Evolutionary conservation across 1,140 invertebrate species (phyloP).

Genomic region (Lasioglossum baleicum): DNA sequence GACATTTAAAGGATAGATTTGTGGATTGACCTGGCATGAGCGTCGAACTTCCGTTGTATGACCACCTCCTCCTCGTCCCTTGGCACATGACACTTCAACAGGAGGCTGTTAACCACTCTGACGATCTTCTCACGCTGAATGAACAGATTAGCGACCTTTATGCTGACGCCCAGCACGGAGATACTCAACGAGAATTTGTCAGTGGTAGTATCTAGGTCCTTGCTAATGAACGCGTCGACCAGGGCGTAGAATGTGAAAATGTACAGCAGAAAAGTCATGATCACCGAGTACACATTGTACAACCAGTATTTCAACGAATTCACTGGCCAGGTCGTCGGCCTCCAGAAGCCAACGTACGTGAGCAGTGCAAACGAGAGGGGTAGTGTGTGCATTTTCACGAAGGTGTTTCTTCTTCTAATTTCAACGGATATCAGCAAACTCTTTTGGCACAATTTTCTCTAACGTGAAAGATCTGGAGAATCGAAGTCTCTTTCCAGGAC

Average conservation of each 20-base stretch:
- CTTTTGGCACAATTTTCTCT: no score
- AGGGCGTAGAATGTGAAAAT: constrained; percentile 30
- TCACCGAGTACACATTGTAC: constrained; percentile 42
- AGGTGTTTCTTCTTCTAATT: neutral
- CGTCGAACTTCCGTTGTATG: constrained; percentile 42
- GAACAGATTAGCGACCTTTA: constrained; percentile 47
- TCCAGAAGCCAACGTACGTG: constrained; percentile 50
- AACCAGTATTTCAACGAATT: constrained; percentile 24
- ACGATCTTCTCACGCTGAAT: constrained; percentile 33
- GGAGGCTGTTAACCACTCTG: constrained; percentile 28
- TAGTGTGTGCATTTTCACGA: constrained; percentile 41
- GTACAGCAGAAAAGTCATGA: constrained; percentile 31
- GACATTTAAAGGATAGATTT: neutral
- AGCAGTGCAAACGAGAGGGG: constrained; percentile 45
- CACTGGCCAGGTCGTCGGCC: constrained; percentile 31
- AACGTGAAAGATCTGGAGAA: no score
- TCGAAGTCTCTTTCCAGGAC: no score
- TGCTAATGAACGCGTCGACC: constrained; percentile 31
- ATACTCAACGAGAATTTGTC: constrained; percentile 52
- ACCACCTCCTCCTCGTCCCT: constrained; percentile 34
- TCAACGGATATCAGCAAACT: no score
- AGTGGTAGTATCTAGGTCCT: constrained; percentile 29
- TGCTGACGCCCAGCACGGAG: constrained; percentile 46
- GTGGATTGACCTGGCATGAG: constrained; percentile 14
- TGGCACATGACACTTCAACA: constrained; percentile 25